phyloP scores from a whole-genome alignment of 2,888 invertebrate species.

The Tanypteryx hageni region DNA sequence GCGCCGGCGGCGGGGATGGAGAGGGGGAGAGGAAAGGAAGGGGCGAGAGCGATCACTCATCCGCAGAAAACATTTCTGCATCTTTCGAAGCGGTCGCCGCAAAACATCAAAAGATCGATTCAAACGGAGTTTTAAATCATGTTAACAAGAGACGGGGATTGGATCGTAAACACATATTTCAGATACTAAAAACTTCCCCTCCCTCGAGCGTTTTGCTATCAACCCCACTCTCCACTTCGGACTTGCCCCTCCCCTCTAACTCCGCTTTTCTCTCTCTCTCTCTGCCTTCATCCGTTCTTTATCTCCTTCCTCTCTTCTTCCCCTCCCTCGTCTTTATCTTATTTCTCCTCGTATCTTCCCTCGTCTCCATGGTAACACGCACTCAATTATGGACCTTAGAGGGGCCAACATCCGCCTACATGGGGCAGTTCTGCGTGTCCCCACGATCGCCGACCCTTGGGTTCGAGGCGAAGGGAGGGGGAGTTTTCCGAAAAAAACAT shows the following conservation, averaged over 20 bases:
- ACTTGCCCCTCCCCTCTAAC: neutral
- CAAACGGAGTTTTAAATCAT: slow-evolving; percentile 57
- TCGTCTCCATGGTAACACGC: neutral
- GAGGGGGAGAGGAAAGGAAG: neutral
- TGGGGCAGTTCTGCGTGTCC: neutral
- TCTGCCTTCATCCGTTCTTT: too few species aligned
- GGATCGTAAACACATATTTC: slow-evolving; percentile 61
- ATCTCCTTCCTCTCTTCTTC: neutral
- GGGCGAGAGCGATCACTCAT: slow-evolving; percentile 40
- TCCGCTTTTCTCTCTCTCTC: neutral
- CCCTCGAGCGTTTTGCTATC: neutral
- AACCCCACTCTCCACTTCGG: neutral
- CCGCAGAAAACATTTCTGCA: slow-evolving; percentile 20
- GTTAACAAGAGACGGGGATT: slow-evolving; percentile 53
- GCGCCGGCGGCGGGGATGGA: neutral
- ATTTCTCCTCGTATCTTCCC: neutral
- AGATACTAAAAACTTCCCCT: slow-evolving; percentile 45
- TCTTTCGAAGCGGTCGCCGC: slow-evolving; percentile 7
- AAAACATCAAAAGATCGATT: slow-evolving; percentile 38
- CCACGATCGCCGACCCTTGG: neutral
- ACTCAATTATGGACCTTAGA: neutral
- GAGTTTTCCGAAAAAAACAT: neutral
- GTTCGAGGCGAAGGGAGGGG: neutral
- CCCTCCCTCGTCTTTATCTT: neutral
- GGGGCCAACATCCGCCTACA: neutral